These are phyloP conservation scores for Eulithis testata DNA, from an alignment of 2,888 invertebrate genomes.

Conservation along the genomic window DNA sequence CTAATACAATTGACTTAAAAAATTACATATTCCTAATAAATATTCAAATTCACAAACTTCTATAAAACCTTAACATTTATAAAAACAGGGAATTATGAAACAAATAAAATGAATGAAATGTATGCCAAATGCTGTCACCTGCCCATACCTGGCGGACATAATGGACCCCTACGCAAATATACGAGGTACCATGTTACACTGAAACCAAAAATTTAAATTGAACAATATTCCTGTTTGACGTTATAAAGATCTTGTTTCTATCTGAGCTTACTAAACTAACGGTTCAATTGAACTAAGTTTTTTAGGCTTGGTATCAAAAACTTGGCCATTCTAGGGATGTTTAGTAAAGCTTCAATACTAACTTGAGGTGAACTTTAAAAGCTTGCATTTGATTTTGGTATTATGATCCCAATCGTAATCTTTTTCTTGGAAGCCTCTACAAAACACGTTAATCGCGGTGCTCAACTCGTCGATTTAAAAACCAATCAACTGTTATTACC, in stretches of 20 bases:
- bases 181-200: slow-evolving; percentile 10
- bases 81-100: slow-evolving; percentile 45
- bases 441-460: slow-evolving; percentile 44
- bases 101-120: slow-evolving; percentile 38
- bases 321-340: not conserved
- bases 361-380: no score
- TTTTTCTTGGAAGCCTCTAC: slow-evolving; percentile 53
- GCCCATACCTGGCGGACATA: slow-evolving; percentile 41
- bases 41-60: no score
- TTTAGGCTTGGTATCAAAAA: not conserved
- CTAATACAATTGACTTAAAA: no score
- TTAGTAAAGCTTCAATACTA: no score
- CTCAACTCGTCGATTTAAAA: slow-evolving; percentile 36
- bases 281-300: no score
- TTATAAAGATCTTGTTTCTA: no score
- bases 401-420: not conserved
- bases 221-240: no score
- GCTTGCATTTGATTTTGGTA: no score
- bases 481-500: slow-evolving; percentile 38
- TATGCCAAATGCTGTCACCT: slow-evolving; percentile 44
- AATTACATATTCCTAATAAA: no score
- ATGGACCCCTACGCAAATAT: slow-evolving; percentile 48
- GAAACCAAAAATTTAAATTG: no score
- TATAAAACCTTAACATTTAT: slow-evolving; percentile 26
- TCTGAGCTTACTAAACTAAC: no score